Percentiles rank a stretch among this genome's conserved stretches.
phyloP scores from a whole-genome alignment of 2,113 vertebrate species.

The Lophius piscatorius region DNA sequence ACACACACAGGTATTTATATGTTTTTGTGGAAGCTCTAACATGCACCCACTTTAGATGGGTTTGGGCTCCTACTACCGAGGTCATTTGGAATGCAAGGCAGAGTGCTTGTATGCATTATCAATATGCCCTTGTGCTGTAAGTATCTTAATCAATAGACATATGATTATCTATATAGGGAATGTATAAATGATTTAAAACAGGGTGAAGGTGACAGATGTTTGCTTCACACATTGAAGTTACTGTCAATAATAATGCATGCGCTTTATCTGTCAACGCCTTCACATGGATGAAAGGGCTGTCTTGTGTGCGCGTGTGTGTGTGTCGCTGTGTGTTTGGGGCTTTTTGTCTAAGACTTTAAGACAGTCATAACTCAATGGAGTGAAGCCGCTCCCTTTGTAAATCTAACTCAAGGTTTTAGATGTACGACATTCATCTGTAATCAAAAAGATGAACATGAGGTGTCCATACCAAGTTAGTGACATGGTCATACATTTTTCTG shows the following conservation, averaged over 20 bases:
- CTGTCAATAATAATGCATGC: constrained; percentile 99
- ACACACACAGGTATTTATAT: neutral
- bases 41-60: constrained; percentile 5
- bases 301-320: constrained; percentile 55
- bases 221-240: constrained; percentile 97
- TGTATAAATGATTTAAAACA: constrained; percentile 98
- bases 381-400: constrained; percentile 5
- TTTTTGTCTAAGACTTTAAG: constrained; percentile 4
- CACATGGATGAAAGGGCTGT: constrained; percentile 71
- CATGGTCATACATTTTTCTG: no score
- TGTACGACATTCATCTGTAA: no score
- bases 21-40: constrained; percentile 7
- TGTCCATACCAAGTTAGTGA: no score
- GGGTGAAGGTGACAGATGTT: constrained; percentile 87
- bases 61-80: constrained; percentile 4
- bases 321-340: constrained; percentile 71
- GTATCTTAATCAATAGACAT: constrained; percentile 95
- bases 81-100: constrained; percentile 65
- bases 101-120: constrained; percentile 83
- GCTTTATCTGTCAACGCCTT: constrained; percentile 97
- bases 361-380: constrained; percentile 6
- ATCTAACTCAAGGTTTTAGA: constrained; percentile 31
- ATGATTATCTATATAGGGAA: constrained; percentile 92
- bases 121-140: constrained; percentile 87
- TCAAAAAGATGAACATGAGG: no score